phyloP scores from a whole-genome alignment of 2,113 vertebrate genomes.

The Prunella fulvescens region DNA sequence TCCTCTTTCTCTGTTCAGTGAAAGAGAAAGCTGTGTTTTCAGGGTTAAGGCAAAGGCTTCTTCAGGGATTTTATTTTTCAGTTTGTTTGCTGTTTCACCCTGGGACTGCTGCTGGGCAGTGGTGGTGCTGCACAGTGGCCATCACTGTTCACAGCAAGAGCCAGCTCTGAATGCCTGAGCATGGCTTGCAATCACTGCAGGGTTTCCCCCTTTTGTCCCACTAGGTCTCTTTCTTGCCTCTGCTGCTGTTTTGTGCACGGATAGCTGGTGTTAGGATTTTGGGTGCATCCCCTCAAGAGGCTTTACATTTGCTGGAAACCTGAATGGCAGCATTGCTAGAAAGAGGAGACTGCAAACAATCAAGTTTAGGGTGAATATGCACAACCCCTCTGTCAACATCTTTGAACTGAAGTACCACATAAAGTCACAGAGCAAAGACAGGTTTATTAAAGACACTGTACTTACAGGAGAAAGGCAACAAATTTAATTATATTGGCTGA shows the following conservation, averaged over 20 bases:
- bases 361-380: rapidly evolving
- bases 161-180: not conserved
- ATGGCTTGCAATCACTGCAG: not conserved
- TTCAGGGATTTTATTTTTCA: not conserved
- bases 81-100: not conserved
- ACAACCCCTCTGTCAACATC: not conserved
- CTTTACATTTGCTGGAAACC: not conserved
- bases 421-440: not conserved
- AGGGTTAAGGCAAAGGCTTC: not conserved
- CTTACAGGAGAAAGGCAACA: not conserved
- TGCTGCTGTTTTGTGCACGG: not conserved
- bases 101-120: not conserved
- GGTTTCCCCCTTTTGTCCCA: not conserved
- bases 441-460: not conserved
- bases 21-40: not conserved
- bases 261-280: not conserved
- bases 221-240: not conserved
- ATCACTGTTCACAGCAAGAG: not conserved
- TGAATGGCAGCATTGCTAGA: not conserved
- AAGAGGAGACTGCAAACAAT: not conserved
- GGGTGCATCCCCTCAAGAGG: not conserved
- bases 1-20: not conserved
- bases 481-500: not conserved
- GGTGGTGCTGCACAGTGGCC: not conserved
- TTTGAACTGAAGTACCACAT: not conserved